These are phyloP conservation scores for Anadara kagoshimensis DNA, from an alignment of 1,140 invertebrate genomes.

Conservation along the genomic window DNA sequence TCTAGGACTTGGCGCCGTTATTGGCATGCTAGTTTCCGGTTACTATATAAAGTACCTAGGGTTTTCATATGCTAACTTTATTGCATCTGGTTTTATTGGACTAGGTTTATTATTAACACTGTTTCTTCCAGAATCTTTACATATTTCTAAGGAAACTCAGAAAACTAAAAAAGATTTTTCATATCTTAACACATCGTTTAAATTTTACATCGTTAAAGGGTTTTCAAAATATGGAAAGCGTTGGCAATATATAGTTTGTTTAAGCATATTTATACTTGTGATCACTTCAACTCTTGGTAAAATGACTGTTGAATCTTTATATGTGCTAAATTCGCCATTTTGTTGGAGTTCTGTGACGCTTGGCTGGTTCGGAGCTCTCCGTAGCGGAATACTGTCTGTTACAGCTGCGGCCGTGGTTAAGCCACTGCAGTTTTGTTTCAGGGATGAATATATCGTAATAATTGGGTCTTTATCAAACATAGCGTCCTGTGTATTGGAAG, in stretches of 20 bases:
- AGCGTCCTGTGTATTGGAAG: too few relatives aligned
- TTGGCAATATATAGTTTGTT: constrained; percentile 18
- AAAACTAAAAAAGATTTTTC: too few relatives aligned
- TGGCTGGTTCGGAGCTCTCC: constrained; percentile 25
- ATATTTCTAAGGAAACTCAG: not conserved
- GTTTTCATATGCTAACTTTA: too few relatives aligned
- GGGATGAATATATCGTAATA: constrained; percentile 19
- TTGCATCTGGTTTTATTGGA: too few relatives aligned
- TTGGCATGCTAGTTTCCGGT: constrained; percentile 1
- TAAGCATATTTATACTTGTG: constrained; percentile 21
- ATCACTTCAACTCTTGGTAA: constrained; percentile 4
- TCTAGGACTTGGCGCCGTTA: constrained; percentile 11
- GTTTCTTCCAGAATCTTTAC: constrained; percentile 12
- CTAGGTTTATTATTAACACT: too few relatives aligned
- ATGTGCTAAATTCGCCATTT: constrained; percentile 31
- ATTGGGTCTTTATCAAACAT: not conserved
- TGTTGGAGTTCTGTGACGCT: constrained; percentile 38
- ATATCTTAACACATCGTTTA: too few relatives aligned
- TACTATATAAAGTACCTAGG: constrained; percentile 15
- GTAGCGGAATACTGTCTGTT: not conserved
- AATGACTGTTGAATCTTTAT: constrained; percentile 21
- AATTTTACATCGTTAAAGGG: too few relatives aligned
- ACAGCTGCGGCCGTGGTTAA: not conserved
- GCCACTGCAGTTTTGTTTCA: constrained; percentile 1
- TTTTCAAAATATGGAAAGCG: not conserved